Conservation (phyloP, 2,888 invertebrate genomes). For the Stramonita haemastoma region DNA sequence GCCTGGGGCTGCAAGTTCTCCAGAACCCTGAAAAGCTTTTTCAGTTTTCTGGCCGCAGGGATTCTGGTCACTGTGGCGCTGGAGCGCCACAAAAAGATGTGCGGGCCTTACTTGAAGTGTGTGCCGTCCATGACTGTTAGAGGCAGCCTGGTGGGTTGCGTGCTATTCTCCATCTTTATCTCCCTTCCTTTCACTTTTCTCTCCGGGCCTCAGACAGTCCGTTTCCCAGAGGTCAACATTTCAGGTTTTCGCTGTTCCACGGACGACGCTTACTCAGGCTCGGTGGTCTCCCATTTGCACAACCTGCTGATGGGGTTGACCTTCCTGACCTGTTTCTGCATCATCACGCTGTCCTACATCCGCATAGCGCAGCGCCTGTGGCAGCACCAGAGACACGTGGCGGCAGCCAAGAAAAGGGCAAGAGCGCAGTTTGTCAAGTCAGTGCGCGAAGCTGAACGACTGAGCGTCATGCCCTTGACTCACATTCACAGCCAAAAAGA, state of each 20-base stretch:
- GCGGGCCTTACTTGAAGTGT: conserved; percentile 12
- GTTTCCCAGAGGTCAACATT: not conserved
- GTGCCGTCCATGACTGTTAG: not conserved
- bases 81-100: conserved; percentile 44
- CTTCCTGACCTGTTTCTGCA: not conserved
- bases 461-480: no score
- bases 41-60: not conserved
- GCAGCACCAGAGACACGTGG: not conserved
- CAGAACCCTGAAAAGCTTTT: not conserved
- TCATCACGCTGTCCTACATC: conserved; percentile 9
- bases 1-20: conserved; percentile 10
- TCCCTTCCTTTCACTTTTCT: conserved; percentile 15
- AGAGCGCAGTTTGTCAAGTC: not conserved
- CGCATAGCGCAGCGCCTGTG: not conserved
- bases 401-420: not conserved
- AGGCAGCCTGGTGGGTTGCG: not conserved
- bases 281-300: not conserved
- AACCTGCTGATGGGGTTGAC: not conserved
- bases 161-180: conserved; percentile 4
- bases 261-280: not conserved
- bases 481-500: no score
- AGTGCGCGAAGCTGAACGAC: no score
- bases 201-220: not conserved
- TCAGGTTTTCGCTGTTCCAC: conserved; percentile 20
- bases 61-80: conserved; percentile 31